Base-by-base conservation (phyloP, 2,888 invertebrate genomes). In the Spisula solida region DNA sequence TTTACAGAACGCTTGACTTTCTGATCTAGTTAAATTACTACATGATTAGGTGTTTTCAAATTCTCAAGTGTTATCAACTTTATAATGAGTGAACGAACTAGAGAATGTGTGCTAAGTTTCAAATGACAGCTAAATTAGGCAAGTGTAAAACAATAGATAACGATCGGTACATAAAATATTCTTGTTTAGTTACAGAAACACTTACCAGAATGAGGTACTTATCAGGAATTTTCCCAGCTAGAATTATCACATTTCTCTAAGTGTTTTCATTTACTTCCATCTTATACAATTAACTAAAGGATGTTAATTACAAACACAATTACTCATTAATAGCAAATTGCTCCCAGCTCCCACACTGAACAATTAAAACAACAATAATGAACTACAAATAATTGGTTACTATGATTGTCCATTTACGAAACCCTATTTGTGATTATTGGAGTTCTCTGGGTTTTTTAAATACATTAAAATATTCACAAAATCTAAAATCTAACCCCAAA, bases 271-370 rank as follows among this genome's bases (percentile, higher is more conserved):
- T 25, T 66, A 25, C 25, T 66, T 25, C 60, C 25, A 25, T 66
- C 0, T 20, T 25, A 6, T n/a, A 25, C 60, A 66, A 66, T 66
- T 66, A 66, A 66, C 60, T 66, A 25, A 25, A 51, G 14, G 51
- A 51, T 51, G 51, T 51, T 51, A 51, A 66, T 66, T 66, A n/a
- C 60, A n/a, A 66, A 66, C 25, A 66, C 60, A 66, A 66, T 66
- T 66, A 25, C 60, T 66, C 60, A 66, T 66, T 25, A 25, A 66
- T 25, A 25, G 60, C 60, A n/a, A 66, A 66, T 66, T 66, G 60
- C 60, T 66, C 60, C n/a, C n/a, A n/a, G n/a, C n/a, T n/a, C 60
- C 60, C 25, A 66, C 60, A n/a, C 60, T 66, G n/a, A 66, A 66
- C 60, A 66, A 66, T 66, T 66, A 25, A 66, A n/a, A 2, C 25